These are phyloP conservation scores for Archaeoteleia sp. DNA, from an alignment of 2,888 invertebrate species.

Conservation along the genomic window DNA sequence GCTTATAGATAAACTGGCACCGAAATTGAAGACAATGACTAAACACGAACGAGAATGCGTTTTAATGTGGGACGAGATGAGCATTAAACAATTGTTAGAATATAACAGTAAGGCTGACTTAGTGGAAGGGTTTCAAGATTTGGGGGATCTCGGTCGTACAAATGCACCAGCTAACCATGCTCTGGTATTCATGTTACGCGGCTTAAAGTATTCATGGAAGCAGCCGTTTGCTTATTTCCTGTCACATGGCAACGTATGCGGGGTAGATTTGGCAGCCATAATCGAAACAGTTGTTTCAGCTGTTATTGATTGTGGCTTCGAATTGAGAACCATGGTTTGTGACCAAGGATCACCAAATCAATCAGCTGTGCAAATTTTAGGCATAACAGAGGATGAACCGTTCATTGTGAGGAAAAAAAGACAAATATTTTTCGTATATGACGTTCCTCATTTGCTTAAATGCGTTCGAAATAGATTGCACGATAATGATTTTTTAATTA, in stretches of 20 bases:
- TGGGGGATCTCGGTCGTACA: too few relatives aligned
- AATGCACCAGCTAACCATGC: too few relatives aligned
- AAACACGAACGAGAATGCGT: too few relatives aligned
- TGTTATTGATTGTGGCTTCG: slow-evolving; percentile 44
- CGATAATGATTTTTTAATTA: slow-evolving; percentile 8
- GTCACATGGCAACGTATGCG: slow-evolving; percentile 32
- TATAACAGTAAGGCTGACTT: too few relatives aligned
- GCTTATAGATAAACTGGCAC: too few relatives aligned
- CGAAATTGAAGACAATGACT: too few relatives aligned
- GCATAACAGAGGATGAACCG: slow-evolving; percentile 46
- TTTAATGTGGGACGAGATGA: too few relatives aligned
- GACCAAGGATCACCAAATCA: slow-evolving; percentile 54
- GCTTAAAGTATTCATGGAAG: too few relatives aligned
- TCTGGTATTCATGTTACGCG: too few relatives aligned
- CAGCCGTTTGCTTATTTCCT: slow-evolving; percentile 56
- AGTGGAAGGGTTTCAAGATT: too few relatives aligned
- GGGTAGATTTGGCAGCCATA: slow-evolving; percentile 26
- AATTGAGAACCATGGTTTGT: slow-evolving; percentile 52
- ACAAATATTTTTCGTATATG: slow-evolving; percentile 53
- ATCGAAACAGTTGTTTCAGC: neutral
- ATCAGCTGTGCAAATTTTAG: slow-evolving; percentile 43
- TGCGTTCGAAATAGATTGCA: slow-evolving; percentile 17
- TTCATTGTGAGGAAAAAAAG: slow-evolving; percentile 29
- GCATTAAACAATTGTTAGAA: too few relatives aligned
- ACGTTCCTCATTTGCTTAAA: slow-evolving; percentile 31